Base-by-base conservation (phyloP, 2,113 vertebrate genomes). In the Trematomus loennbergii region DNA sequence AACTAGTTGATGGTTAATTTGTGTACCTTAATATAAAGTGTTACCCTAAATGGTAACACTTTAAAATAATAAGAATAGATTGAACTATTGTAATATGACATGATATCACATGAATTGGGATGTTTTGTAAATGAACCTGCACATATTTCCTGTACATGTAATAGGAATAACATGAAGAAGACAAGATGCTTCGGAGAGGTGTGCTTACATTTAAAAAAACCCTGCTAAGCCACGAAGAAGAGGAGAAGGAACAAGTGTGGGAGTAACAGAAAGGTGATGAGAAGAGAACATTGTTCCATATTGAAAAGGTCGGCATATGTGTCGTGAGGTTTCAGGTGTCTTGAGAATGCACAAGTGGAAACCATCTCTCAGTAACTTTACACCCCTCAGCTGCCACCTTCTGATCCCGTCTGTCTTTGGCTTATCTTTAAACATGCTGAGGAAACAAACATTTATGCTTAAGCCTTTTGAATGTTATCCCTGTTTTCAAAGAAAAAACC, bases 291-390 rank as follows among this genome's bases (percentile, higher is more conserved):
- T 10, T 52, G 46, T 74, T 85, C 58, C 52, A 88, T 88, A 83
- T 87, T 64, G 40, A 90, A 78, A 54, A 83, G 61, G 18, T 10
- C 75, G 67, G 76, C 59, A 48, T 46, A 48, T 2, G n/a, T 65
- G 61, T 57, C 61, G 66, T 12, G 13, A 60, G 61, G 68, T 59
- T 69, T 81, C 81, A 78, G 75, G 81, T 91, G 82, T 89, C 79
- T 59, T 59, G 45, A 79, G 61, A 50, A 75, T 46, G 63, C 33
- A 13, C 84, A 73, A 79, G 90, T 89, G 87, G 54, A 57, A 74
- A 89, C 69, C 18, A 62, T 11, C 22, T 58, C 33, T 72, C 36
- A 60, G 92, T 36, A 91, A 92, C 66, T 54, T 15, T 16, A 90
- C 58, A 82, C 87, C 67, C 1, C 2, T 82, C 74, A 70, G 52